phyloP scores from a whole-genome alignment of 2,113 vertebrate species.

The Pollimyrus isidori region DNA sequence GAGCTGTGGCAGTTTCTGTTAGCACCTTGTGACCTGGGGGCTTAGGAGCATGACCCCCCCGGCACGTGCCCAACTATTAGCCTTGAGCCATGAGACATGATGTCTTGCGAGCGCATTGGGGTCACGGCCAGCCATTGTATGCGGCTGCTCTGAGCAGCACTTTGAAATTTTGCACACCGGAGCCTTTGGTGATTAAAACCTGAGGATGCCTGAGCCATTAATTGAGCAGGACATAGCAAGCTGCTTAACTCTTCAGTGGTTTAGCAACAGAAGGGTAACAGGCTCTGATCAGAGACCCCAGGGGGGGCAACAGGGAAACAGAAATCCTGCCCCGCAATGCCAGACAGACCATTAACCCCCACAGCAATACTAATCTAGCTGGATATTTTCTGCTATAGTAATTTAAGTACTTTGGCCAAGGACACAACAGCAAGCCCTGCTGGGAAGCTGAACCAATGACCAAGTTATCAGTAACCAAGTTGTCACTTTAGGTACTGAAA shows the following conservation, averaged over 20 bases:
- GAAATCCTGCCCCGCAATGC: not conserved
- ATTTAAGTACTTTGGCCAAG: not conserved
- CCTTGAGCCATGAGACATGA: not conserved
- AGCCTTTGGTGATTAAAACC: conserved; percentile 53
- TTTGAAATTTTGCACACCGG: conserved; percentile 31
- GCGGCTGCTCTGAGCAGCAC: not conserved
- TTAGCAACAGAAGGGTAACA: conserved; percentile 5
- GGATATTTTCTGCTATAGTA: not conserved
- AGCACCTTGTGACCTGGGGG: not conserved
- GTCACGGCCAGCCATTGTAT: not conserved
- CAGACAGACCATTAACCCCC: not conserved
- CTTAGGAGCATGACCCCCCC: not conserved
- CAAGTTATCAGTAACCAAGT: not conserved
- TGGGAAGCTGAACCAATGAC: not conserved
- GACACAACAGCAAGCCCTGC: not conserved
- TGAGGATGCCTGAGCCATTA: conserved; percentile 42
- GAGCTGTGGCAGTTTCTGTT: not conserved
- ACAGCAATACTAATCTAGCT: not conserved
- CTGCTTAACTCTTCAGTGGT: conserved; percentile 38
- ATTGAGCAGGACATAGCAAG: conserved; percentile 49
- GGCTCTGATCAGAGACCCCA: not conserved
- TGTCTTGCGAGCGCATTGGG: not conserved
- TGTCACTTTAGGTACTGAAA: conserved; percentile 23
- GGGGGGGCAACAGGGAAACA: not conserved
- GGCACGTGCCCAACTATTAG: not conserved